Evolutionary conservation across 2,113 vertebrate genomes (phyloP).

Genomic region (Misgurnus anguillicaudatus): DNA sequence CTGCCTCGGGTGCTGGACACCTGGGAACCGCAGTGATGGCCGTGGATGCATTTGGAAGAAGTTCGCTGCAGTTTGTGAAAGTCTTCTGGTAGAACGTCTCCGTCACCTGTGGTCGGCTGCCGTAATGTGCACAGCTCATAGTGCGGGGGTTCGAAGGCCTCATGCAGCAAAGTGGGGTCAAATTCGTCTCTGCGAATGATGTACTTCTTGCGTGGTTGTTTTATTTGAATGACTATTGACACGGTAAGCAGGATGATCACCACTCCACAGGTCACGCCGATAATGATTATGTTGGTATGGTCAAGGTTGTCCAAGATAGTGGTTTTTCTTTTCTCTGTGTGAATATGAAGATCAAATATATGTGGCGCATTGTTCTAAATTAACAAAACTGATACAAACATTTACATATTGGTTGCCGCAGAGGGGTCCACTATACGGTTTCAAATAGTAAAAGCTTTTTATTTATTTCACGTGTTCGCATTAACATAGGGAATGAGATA

Average conservation of each 20-base stretch:
- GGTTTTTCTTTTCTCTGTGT: slow-evolving; percentile 89
- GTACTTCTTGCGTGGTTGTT: slow-evolving; percentile 98
- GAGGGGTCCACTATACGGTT: no score
- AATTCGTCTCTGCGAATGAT: slow-evolving; percentile 91
- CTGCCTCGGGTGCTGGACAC: slow-evolving; percentile 88
- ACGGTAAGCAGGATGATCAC: slow-evolving; percentile 91
- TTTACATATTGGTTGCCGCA: no score
- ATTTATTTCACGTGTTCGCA: no score
- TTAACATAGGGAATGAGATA: no score
- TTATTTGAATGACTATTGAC: slow-evolving; percentile 94
- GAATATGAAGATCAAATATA: slow-evolving; percentile 35
- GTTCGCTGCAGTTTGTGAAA: slow-evolving; percentile 88
- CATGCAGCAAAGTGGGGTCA: slow-evolving; percentile 91
- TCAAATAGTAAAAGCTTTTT: no score
- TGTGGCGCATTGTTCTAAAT: not conserved
- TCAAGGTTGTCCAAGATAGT: slow-evolving; percentile 91
- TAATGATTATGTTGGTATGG: slow-evolving; percentile 92
- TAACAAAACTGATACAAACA: not conserved
- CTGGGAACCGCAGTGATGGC: slow-evolving; percentile 97
- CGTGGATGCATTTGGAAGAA: slow-evolving; percentile 93
- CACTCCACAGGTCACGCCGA: slow-evolving; percentile 90
- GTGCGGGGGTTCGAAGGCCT: slow-evolving; percentile 93
- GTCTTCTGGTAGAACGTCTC: slow-evolving; percentile 87
- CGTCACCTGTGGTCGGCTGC: slow-evolving; percentile 80
- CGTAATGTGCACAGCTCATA: slow-evolving; percentile 95